Evolutionary conservation across 92 coral and sea anemone genomes (phyloP).

Genomic region (Bergia sp.): DNA sequence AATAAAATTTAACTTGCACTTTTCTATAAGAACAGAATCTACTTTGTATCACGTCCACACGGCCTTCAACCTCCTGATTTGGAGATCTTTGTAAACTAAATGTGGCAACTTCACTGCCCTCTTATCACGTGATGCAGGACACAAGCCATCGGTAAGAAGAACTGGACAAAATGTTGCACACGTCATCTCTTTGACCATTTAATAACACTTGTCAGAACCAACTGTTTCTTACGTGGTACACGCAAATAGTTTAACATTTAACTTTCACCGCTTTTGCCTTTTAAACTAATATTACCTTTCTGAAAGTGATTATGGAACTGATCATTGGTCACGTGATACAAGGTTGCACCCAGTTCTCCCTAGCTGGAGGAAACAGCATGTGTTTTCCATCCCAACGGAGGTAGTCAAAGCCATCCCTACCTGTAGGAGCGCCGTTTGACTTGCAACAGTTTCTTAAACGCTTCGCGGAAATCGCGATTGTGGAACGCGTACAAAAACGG

Average conservation of each 20-base stretch:
- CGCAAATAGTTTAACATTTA: too few relatives aligned
- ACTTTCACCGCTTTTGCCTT: too few relatives aligned
- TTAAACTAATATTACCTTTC: too few relatives aligned
- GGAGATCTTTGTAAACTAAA: background rate
- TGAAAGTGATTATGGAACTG: background rate
- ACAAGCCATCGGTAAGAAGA: too few relatives aligned
- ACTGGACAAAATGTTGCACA: too few relatives aligned
- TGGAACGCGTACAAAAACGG: constrained; percentile 86
- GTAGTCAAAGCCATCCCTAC: background rate
- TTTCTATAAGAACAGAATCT: too few relatives aligned
- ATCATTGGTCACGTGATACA: background rate
- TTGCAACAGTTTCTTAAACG: constrained; percentile 62
- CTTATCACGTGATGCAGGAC: background rate
- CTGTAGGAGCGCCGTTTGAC: constrained; percentile 31
- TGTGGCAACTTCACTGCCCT: background rate
- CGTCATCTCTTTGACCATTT: too few relatives aligned
- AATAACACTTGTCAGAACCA: too few relatives aligned
- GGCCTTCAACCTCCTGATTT: too few relatives aligned
- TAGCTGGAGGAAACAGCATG: background rate
- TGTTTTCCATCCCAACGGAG: background rate
- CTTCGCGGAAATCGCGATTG: constrained; percentile 78
- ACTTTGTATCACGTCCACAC: too few relatives aligned
- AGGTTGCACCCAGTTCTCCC: background rate
- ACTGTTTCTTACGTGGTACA: too few relatives aligned
- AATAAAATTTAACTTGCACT: too few relatives aligned